A percentile compares a stretch with the other conserved stretches of the same genome.
Evolutionary conservation across 37 sponge, comb jelly and placozoan species (phyloP).

Genomic region (Crambe crambe): DNA sequence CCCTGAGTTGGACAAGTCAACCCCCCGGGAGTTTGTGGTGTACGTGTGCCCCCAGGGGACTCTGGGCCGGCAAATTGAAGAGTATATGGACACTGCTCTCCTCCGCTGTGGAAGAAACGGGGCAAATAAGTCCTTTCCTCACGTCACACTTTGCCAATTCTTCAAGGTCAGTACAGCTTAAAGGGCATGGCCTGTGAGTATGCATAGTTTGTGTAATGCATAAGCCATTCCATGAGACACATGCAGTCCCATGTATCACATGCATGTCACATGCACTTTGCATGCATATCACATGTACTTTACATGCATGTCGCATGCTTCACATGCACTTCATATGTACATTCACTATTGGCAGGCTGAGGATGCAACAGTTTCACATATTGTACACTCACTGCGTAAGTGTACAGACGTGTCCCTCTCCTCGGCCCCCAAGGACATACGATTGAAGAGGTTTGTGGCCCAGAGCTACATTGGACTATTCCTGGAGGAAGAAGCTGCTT

Average conservation of each 20-base stretch:
- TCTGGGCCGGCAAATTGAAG: conserved; percentile 74
- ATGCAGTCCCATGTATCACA: no score
- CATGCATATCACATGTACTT: background rate
- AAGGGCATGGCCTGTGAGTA: background rate
- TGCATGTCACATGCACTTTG: background rate
- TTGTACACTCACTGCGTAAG: conserved; percentile 54
- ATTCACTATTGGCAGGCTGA: conserved; percentile 30
- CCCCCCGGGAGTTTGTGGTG: conserved; percentile 78
- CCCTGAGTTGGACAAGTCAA: conserved; percentile 74
- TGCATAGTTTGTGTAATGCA: background rate
- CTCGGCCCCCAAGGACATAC: conserved; percentile 60
- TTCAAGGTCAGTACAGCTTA: conserved; percentile 59
- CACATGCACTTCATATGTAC: conserved; percentile 16
- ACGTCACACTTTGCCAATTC: conserved; percentile 90
- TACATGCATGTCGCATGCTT: background rate
- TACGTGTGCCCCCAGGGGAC: conserved; percentile 82
- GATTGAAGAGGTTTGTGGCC: conserved; percentile 60
- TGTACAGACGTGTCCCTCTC: conserved; percentile 26
- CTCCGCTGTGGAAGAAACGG: conserved; percentile 71
- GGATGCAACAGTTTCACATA: conserved; percentile 22
- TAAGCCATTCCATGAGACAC: background rate
- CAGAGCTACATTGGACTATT: conserved; percentile 89
- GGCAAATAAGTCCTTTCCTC: conserved; percentile 90
- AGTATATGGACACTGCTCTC: conserved; percentile 68
- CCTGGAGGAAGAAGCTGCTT: conserved; percentile 76